Conservation (phyloP, 2,113 vertebrate genomes). For the sheep (Ovis aries) region ARS-UI_Ramb_v3.0 NC_056075.1:3275001-3275500, state of each 20-base stretch:
- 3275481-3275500: background rate
- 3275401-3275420: background rate
- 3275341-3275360: background rate
- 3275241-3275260: background rate
- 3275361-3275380: background rate
- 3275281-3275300: background rate
- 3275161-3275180: background rate
- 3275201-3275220: no score
- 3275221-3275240: background rate
- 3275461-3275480: background rate
- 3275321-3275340: background rate
- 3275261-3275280: background rate
- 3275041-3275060: background rate
- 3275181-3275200: no score
- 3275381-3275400: background rate
- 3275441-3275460: background rate
- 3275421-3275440: background rate
- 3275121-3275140: background rate
- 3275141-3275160: background rate
- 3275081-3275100: background rate
- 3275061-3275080: background rate
- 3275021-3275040: background rate
- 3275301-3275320: background rate
- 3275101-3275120: background rate
- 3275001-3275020: background rate